A percentile compares a stretch with the other conserved stretches of the same genome.
Evolutionary conservation across 2,113 vertebrate genomes (phyloP).

Genomic region (Chinchilla lanigera): DNA sequence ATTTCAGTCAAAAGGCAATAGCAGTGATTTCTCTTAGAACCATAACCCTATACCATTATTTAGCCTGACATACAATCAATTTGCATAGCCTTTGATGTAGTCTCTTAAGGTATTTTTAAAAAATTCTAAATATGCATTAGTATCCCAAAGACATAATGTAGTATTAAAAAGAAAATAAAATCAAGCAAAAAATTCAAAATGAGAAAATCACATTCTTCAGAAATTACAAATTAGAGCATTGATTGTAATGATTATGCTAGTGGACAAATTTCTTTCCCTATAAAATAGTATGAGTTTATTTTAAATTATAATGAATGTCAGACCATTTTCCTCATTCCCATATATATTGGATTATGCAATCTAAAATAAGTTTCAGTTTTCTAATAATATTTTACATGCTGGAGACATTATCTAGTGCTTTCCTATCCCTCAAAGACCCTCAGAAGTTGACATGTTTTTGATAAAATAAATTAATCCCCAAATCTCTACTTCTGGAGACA

Average conservation of each 20-base stretch:
- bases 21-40: slow-evolving; percentile 15
- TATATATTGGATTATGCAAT: not conserved
- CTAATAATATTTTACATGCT: slow-evolving; percentile 65
- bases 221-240: not conserved
- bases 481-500: not conserved
- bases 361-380: slow-evolving; percentile 73
- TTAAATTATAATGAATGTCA: slow-evolving; percentile 17
- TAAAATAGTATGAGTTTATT: not conserved
- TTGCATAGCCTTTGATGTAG: not conserved
- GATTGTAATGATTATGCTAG: not conserved
- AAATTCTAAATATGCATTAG: not conserved
- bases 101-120: slow-evolving; percentile 12
- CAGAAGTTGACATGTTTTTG: slow-evolving; percentile 55
- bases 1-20: not conserved
- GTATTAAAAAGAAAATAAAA: not conserved
- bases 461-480: slow-evolving; percentile 61
- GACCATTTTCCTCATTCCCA: not conserved
- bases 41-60: not conserved
- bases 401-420: not conserved
- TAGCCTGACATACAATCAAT: not conserved
- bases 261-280: not conserved
- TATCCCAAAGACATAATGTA: not conserved
- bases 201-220: not conserved
- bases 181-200: not conserved
- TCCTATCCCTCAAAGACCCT: slow-evolving; percentile 57